A percentile compares a stretch with the other conserved stretches of the same genome.
Evolutionary conservation across 2,888 invertebrate genomes (phyloP).

Genomic region (Mythimna lalbum): DNA sequence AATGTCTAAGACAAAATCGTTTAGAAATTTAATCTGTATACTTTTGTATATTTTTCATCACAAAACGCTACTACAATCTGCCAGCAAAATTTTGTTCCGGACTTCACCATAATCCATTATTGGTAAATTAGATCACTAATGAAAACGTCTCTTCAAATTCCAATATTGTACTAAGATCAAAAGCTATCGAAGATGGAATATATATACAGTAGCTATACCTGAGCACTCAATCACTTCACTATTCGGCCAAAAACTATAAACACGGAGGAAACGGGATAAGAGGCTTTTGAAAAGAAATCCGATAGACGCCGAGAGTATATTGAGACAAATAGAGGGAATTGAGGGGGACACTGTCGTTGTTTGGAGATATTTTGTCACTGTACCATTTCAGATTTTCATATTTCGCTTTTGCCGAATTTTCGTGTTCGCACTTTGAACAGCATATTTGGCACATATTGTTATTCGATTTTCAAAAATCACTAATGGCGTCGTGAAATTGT

Average conservation of each 20-base stretch:
- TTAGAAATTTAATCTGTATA: no score
- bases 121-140: no score
- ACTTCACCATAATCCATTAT: no score
- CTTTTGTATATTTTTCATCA: no score
- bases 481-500: conserved; percentile 9
- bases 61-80: no score
- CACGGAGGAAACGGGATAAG: conserved; percentile 72
- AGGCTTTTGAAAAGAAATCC: conserved; percentile 75
- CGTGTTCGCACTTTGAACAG: conserved; percentile 16
- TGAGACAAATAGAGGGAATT: conserved; percentile 77
- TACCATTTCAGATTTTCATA: conserved; percentile 57
- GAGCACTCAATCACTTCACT: conserved; percentile 43
- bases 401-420: conserved; percentile 33
- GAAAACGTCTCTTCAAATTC: not conserved
- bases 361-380: conserved; percentile 58
- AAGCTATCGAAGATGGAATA: conserved; percentile 1
- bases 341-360: conserved; percentile 66
- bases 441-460: conserved; percentile 13
- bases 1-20: no score
- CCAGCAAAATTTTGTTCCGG: no score
- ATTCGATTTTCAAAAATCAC: conserved; percentile 25
- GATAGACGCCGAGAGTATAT: conserved; percentile 74
- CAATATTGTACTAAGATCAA: conserved; percentile 18
- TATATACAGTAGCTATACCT: conserved; percentile 22
- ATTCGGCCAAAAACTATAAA: conserved; percentile 62